Conservation (phyloP, 1,140 invertebrate species). For the Druon quercuslanigerum region DNA sequence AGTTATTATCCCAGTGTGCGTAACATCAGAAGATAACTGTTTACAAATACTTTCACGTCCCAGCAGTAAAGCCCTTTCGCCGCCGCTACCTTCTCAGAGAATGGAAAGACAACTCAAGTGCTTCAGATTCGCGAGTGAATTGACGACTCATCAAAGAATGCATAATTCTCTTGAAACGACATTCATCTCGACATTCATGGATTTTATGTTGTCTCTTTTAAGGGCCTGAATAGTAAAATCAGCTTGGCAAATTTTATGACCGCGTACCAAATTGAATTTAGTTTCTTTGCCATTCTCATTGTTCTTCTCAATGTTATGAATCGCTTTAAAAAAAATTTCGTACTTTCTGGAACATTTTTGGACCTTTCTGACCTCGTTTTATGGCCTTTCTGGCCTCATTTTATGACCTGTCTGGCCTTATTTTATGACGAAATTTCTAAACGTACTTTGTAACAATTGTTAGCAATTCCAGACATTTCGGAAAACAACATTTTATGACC, state of each 20-base stretch:
- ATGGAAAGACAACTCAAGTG: not conserved
- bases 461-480: no score
- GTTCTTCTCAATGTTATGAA: not conserved
- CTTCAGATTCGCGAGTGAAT: not conserved
- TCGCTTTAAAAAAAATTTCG: no score
- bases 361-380: no score
- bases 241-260: not conserved
- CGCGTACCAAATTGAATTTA: not conserved
- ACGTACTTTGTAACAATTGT: no score
- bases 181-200: not conserved
- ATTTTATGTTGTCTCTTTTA: not conserved
- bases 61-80: not conserved
- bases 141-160: constrained; percentile 6
- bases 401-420: no score
- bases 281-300: not conserved
- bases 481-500: no score
- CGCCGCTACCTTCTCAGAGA: not conserved
- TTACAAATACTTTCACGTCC: constrained; percentile 1
- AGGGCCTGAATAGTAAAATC: not conserved
- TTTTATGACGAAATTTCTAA: no score
- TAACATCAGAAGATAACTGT: not conserved
- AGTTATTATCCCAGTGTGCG: not conserved
- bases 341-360: no score
- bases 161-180: not conserved
- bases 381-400: no score